Evolutionary conservation across 2,888 invertebrate genomes (phyloP).

Genomic region (Molanna angustata): DNA sequence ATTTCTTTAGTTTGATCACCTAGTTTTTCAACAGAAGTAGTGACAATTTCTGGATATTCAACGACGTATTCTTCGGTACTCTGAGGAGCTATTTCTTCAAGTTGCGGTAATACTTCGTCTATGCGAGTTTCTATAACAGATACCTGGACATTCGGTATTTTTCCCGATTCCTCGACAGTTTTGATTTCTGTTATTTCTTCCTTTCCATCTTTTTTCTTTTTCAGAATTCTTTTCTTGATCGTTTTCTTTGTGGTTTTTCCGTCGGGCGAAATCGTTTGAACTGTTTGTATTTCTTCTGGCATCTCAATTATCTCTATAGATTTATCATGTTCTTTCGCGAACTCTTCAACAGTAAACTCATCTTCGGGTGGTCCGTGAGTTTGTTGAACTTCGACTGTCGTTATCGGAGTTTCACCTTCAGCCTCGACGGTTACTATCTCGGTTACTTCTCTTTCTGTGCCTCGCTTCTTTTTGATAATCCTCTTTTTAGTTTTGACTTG

Average conservation of each 20-base stretch:
- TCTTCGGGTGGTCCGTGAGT: constrained; percentile 36
- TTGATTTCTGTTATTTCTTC: constrained; percentile 41
- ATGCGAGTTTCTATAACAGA: constrained; percentile 34
- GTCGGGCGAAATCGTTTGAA: constrained; percentile 35
- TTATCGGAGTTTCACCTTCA: constrained; percentile 42
- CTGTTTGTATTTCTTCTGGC: constrained; percentile 27
- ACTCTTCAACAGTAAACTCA: constrained; percentile 33
- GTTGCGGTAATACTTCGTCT: constrained; percentile 35
- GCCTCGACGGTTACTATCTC: constrained; percentile 46
- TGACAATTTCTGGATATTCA: constrained; percentile 45
- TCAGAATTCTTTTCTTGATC: constrained; percentile 37
- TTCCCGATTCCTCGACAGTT: constrained; percentile 35
- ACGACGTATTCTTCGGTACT: constrained; percentile 35
- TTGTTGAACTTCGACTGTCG: constrained; percentile 36
- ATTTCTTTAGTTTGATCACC: constrained; percentile 2
- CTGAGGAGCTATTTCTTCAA: not conserved
- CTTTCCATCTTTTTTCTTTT: constrained; percentile 37
- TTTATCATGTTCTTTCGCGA: not conserved
- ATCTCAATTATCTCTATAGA: constrained; percentile 35
- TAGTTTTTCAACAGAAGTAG: constrained; percentile 38
- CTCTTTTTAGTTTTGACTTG: constrained; percentile 39
- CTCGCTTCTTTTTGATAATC: constrained; percentile 40
- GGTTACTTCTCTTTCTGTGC: constrained; percentile 36
- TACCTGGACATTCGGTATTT: constrained; percentile 31
- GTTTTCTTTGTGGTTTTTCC: constrained; percentile 37